A percentile compares a stretch with the other conserved stretches of the same genome.
phyloP scores from a whole-genome alignment of 2,797 vertebrate genomes.

The Enteromius treurensis region DNA sequence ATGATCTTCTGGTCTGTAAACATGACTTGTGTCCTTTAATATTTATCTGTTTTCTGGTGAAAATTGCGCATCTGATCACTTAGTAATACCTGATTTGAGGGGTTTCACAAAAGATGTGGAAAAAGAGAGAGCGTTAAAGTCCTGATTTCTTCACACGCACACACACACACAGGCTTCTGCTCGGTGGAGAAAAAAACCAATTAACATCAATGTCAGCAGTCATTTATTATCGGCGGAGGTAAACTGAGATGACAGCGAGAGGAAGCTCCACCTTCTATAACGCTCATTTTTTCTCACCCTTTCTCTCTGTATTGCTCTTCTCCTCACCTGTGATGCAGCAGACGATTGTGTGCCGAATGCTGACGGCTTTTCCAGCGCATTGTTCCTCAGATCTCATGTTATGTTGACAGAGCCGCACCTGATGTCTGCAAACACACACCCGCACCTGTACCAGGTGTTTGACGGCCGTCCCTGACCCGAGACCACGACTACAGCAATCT shows the following conservation, averaged over 20 bases:
- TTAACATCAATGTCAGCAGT: slow-evolving; percentile 59
- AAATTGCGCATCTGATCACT: not conserved
- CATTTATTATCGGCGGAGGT: slow-evolving; percentile 55
- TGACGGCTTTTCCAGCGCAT: not conserved
- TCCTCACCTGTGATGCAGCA: not conserved
- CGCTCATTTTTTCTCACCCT: not conserved
- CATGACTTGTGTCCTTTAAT: not conserved
- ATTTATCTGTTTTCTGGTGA: not conserved
- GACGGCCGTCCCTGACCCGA: not conserved
- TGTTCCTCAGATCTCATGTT: not conserved
- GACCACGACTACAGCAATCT: not conserved
- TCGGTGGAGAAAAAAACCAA: slow-evolving; percentile 56
- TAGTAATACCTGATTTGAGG: not conserved
- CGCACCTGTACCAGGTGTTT: slow-evolving; percentile 23
- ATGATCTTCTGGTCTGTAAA: not conserved
- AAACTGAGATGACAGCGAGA: slow-evolving; percentile 56
- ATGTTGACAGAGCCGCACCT: slow-evolving; percentile 5
- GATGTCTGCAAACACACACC: not conserved
- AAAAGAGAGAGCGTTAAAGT: not conserved
- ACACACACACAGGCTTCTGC: slow-evolving; percentile 12
- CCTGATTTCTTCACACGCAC: not conserved
- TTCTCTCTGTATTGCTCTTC: not conserved
- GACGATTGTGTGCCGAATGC: not conserved
- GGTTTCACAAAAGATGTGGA: not conserved
- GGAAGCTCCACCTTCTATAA: slow-evolving; percentile 39